These are phyloP conservation scores for Flexamia atlantica DNA, from an alignment of 2,888 invertebrate species.

Conservation along the genomic window DNA sequence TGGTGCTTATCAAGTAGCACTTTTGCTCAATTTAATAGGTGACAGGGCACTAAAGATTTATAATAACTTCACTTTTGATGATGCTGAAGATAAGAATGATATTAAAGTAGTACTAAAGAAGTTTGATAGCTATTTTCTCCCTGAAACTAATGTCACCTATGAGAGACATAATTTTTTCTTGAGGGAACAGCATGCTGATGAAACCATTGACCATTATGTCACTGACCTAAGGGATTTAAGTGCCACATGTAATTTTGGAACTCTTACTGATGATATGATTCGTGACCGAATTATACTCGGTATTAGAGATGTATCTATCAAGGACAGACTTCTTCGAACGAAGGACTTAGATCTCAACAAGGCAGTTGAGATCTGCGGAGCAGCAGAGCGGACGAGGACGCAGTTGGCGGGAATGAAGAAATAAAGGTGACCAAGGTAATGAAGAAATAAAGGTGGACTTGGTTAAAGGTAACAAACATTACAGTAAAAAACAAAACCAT, in stretches of 20 bases:
- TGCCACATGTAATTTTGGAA: conserved; percentile 38
- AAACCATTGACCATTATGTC: conserved; percentile 25
- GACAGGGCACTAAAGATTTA: conserved; percentile 51
- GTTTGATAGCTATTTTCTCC: conserved; percentile 47
- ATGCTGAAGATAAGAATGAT: not conserved
- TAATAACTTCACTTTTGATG: conserved; percentile 8
- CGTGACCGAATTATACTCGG: conserved; percentile 35
- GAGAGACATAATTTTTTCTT: conserved; percentile 45
- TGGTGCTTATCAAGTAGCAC: not conserved
- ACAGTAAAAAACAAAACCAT: not conserved
- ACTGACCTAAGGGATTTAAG: conserved; percentile 40
- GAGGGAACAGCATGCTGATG: conserved; percentile 22
- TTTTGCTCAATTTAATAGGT: conserved; percentile 18
- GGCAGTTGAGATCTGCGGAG: not conserved
- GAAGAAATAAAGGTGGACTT: not conserved
- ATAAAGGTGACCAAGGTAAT: not conserved
- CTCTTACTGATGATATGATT: conserved; percentile 10
- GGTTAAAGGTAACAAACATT: not conserved
- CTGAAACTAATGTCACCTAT: conserved; percentile 36
- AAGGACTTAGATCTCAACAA: conserved; percentile 1
- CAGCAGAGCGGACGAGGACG: not conserved
- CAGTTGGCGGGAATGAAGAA: not conserved
- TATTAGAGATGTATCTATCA: not conserved
- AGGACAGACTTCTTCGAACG: not conserved
- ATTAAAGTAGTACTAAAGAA: conserved; percentile 9